Evolutionary conservation across 2,888 invertebrate species (phyloP).

Genomic region (Nebria salina): DNA sequence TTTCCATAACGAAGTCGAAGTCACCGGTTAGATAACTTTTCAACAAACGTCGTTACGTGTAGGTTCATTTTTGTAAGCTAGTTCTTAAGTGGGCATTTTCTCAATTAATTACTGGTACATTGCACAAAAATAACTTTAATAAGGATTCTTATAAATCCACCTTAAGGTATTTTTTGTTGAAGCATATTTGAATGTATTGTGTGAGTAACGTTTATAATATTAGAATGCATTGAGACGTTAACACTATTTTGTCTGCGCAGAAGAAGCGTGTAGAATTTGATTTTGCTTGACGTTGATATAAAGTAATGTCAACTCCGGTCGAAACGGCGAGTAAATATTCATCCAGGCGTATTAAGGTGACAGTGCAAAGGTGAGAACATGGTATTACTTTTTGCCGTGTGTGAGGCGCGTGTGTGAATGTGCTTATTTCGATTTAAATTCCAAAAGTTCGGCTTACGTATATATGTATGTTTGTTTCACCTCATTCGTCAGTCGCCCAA

Average conservation of each 20-base stretch:
- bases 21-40: neutral
- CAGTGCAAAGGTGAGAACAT: slow-evolving; percentile 9
- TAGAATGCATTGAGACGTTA: slow-evolving; percentile 13
- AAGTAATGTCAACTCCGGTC: slow-evolving; percentile 14
- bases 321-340: slow-evolving; percentile 19
- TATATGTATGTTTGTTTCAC: neutral
- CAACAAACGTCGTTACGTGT: neutral
- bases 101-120: neutral
- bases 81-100: neutral
- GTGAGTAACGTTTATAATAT: neutral
- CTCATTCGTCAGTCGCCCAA: slow-evolving; percentile 10
- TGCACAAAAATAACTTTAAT: no score
- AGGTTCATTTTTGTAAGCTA: neutral
- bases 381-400: slow-evolving; percentile 13
- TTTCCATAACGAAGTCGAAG: slow-evolving; percentile 20
- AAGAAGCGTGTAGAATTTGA: slow-evolving; percentile 3
- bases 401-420: neutral
- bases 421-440: slow-evolving; percentile 20
- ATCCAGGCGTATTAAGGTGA: neutral
- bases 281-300: slow-evolving; percentile 6
- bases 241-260: neutral
- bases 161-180: no score
- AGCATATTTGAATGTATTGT: no score
- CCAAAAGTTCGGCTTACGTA: slow-evolving; percentile 3
- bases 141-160: no score